Evolutionary conservation across 2,797 vertebrate species (phyloP).

Genomic region (Mionectes olivaceus): DNA sequence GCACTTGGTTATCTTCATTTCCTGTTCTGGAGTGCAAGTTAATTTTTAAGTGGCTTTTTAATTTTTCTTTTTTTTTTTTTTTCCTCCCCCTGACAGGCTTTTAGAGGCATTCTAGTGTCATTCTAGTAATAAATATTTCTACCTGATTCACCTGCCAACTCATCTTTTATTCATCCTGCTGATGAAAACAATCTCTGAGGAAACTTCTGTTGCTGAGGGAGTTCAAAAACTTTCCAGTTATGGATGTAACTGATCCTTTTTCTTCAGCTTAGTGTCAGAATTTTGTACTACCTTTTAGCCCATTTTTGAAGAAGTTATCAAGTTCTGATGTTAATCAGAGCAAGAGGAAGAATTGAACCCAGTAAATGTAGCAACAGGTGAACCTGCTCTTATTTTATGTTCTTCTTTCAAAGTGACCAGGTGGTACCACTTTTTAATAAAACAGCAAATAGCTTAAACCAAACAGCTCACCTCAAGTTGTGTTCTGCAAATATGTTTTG

Average conservation of each 20-base stretch:
- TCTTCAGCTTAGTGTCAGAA: background rate
- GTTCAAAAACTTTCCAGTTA: background rate
- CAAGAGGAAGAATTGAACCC: background rate
- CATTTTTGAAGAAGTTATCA: background rate
- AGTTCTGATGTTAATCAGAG: background rate
- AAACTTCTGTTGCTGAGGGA: slow-evolving; percentile 25
- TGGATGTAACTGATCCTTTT: background rate
- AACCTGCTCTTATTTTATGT: background rate
- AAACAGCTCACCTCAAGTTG: background rate
- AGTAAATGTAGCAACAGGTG: background rate
- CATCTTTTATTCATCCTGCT: slow-evolving; percentile 67
- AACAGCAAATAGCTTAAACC: background rate
- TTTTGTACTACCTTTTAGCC: background rate
- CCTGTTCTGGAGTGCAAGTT: background rate
- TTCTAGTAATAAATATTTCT: slow-evolving; percentile 61
- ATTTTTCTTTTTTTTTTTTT: background rate
- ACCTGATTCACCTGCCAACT: slow-evolving; percentile 30
- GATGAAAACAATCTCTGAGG: slow-evolving; percentile 21
- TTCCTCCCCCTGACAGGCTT: background rate
- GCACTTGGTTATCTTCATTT: background rate
- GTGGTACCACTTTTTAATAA: background rate
- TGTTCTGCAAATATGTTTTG: background rate
- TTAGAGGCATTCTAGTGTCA: background rate
- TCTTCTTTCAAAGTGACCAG: background rate
- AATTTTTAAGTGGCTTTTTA: background rate